Percentiles rank a stretch among this genome's conserved stretches.
phyloP scores from a whole-genome alignment of 1,140 invertebrate genomes.

The Nylanderia fulva region DNA sequence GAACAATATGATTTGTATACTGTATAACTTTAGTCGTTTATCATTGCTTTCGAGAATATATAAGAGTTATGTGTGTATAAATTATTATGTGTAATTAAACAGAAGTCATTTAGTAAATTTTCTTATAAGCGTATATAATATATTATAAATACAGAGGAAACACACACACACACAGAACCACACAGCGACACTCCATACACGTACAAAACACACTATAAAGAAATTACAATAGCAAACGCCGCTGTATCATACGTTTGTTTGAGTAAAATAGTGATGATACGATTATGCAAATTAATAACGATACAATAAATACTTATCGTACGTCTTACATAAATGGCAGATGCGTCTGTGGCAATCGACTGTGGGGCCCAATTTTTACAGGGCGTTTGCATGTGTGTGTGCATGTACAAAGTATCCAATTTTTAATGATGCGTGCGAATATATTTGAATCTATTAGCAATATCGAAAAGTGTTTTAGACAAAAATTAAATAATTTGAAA shows the following conservation, averaged over 20 bases:
- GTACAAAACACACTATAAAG: constrained; percentile 1
- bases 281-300: constrained; percentile 76
- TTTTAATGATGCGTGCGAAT: no score
- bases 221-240: constrained; percentile 66
- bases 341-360: constrained; percentile 59
- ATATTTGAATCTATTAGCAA: no score
- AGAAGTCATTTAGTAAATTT: constrained; percentile 80
- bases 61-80: constrained; percentile 81
- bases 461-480: no score
- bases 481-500: no score
- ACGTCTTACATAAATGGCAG: constrained; percentile 77
- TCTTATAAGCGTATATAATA: constrained; percentile 68
- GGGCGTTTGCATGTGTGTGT: background rate
- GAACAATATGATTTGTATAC: constrained; percentile 79
- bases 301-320: constrained; percentile 80
- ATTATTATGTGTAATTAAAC: constrained; percentile 83
- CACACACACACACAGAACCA: constrained; percentile 30
- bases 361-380: constrained; percentile 8
- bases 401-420: background rate
- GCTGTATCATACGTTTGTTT: constrained; percentile 79
- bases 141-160: constrained; percentile 57
- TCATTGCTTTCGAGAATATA: constrained; percentile 80
- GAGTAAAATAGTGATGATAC: constrained; percentile 77
- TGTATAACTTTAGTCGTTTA: constrained; percentile 79
- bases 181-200: background rate